Conservation (phyloP, 1,140 invertebrate species). For the Pararge aegeria region DNA sequence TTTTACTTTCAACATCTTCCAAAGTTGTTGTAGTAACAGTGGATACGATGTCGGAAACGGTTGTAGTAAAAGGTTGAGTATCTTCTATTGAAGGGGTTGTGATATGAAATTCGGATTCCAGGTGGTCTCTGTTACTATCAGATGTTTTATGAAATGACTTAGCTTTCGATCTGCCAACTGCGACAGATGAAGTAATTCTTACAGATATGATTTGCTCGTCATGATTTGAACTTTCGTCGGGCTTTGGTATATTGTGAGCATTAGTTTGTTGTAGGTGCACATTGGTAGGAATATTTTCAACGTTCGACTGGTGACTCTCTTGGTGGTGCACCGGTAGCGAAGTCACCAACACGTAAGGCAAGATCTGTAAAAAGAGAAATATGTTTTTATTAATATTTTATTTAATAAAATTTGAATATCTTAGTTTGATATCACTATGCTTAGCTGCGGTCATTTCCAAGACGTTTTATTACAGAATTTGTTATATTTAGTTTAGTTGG, state of each 20-base stretch:
- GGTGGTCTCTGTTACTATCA: conserved; percentile 1
- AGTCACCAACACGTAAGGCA: conserved; percentile 47
- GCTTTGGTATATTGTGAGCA: conserved; percentile 51
- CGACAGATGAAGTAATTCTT: conserved; percentile 76
- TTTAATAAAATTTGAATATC: background rate
- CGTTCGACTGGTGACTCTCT: conserved; percentile 26
- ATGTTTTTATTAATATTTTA: background rate
- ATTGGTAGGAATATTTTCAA: conserved; percentile 22
- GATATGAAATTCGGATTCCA: conserved; percentile 10
- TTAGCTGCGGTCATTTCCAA: no score
- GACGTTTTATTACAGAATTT: no score
- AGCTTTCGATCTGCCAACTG: conserved; percentile 57
- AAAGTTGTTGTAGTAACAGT: conserved; percentile 30
- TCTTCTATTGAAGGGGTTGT: conserved; percentile 25
- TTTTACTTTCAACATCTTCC: conserved; percentile 34
- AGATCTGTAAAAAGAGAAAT: conserved; percentile 57
- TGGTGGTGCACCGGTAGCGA: conserved; percentile 41
- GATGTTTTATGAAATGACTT: conserved; percentile 33
- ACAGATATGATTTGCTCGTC: conserved; percentile 74
- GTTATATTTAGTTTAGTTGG: no score
- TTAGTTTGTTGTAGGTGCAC: conserved; percentile 32
- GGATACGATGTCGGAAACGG: conserved; percentile 25
- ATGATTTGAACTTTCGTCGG: conserved; percentile 33
- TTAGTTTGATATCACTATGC: no score
- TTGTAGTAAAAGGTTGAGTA: conserved; percentile 23